phyloP scores from a whole-genome alignment of 1,140 invertebrate species.

The Pararge aegeria region DNA sequence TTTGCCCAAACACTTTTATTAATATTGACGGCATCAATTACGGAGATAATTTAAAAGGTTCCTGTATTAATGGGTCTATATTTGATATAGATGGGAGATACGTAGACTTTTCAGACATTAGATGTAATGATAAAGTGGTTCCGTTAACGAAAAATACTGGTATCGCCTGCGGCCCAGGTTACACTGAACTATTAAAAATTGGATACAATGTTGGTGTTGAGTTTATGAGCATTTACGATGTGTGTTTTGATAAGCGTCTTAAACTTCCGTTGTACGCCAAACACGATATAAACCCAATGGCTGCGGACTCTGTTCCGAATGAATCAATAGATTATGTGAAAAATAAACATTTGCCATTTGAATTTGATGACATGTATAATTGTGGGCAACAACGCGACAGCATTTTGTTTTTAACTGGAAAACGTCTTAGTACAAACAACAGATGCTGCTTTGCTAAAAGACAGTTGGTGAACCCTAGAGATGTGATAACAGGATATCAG shows the following conservation, averaged over 20 bases:
- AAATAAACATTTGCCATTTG: slow-evolving; percentile 16
- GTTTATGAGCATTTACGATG: slow-evolving; percentile 42
- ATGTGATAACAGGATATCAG: slow-evolving; percentile 27
- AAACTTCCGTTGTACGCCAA: slow-evolving; percentile 42
- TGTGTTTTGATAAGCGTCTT: slow-evolving; percentile 44
- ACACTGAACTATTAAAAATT: slow-evolving; percentile 41
- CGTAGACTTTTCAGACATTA: slow-evolving; percentile 38
- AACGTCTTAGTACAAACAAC: slow-evolving; percentile 33
- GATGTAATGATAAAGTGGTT: slow-evolving; percentile 37
- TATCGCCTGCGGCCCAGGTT: slow-evolving; percentile 24
- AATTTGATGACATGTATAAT: slow-evolving; percentile 41
- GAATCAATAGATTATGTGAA: slow-evolving; percentile 25
- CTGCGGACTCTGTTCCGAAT: slow-evolving; percentile 11
- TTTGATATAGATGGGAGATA: slow-evolving; percentile 33
- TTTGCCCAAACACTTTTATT: neutral
- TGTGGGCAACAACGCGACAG: neutral
- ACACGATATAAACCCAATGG: slow-evolving; percentile 25
- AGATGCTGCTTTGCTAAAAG: slow-evolving; percentile 48
- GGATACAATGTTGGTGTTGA: slow-evolving; percentile 34
- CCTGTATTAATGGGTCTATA: neutral
- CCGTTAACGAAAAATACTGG: slow-evolving; percentile 28
- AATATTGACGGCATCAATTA: neutral
- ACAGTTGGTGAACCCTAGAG: slow-evolving; percentile 42
- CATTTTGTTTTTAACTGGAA: slow-evolving; percentile 23
- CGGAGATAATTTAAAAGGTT: neutral